A percentile compares a stretch with the other conserved stretches of the same genome.
Conservation (phyloP, 2,888 invertebrate species). For the Synanthedon formicaeformis region DNA sequence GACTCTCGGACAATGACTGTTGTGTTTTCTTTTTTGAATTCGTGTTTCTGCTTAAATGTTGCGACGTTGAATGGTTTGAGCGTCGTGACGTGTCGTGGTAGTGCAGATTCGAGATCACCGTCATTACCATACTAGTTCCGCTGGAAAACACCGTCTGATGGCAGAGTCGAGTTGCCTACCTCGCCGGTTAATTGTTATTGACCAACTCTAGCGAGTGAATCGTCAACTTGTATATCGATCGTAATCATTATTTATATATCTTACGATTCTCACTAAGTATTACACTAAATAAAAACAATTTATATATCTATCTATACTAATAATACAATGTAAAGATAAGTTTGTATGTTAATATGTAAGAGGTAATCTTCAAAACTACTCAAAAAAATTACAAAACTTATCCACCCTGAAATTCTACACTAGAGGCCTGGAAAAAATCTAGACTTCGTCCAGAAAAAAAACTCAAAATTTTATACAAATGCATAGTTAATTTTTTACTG, state of each 20-base stretch:
- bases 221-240: slow-evolving; percentile 3
- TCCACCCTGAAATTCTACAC: no score
- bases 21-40: not conserved
- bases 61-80: slow-evolving; percentile 5
- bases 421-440: no score
- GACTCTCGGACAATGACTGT: no score
- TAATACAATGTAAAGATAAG: no score
- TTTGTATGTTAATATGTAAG: no score
- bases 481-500: no score
- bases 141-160: slow-evolving; percentile 5
- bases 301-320: no score
- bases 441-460: no score
- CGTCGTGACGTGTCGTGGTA: slow-evolving; percentile 7
- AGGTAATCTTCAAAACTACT: no score
- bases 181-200: not conserved
- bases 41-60: slow-evolving; percentile 5
- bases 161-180: slow-evolving; percentile 2
- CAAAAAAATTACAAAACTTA: no score
- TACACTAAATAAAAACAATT: no score
- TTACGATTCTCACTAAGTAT: not conserved
- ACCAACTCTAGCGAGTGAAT: slow-evolving; percentile 5
- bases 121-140: slow-evolving; percentile 15
- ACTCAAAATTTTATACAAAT: no score
- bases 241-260: slow-evolving; percentile 1
- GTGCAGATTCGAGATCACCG: slow-evolving; percentile 3